Evolutionary conservation across 2,797 vertebrate species (phyloP).

Genomic region (Pogonophryne albipinna): DNA sequence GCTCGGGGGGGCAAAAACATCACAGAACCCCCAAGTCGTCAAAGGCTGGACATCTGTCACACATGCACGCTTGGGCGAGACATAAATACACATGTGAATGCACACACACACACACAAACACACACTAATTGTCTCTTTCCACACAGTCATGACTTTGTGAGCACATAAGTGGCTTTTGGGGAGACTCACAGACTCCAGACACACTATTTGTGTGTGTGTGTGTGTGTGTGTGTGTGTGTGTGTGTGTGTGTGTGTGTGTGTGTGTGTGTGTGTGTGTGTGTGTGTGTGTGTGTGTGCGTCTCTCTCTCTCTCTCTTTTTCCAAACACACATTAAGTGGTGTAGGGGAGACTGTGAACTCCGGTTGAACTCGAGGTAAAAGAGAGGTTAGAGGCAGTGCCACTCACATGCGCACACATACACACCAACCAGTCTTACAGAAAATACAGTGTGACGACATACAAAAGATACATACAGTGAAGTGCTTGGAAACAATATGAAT

Average conservation of each 20-base stretch:
- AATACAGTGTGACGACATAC: slow-evolving; percentile 1
- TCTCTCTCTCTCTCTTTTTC: slow-evolving; percentile 29
- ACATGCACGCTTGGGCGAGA: slow-evolving; percentile 22
- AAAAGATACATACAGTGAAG: background rate
- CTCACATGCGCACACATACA: slow-evolving; percentile 41
- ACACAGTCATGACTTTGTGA: slow-evolving; percentile 70
- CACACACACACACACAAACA: slow-evolving; percentile 27
- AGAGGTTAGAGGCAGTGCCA: slow-evolving; percentile 72
- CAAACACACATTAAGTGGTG: slow-evolving; percentile 63
- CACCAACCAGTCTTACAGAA: slow-evolving; percentile 8
- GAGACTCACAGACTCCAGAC: slow-evolving; percentile 61
- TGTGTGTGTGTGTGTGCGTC: background rate
- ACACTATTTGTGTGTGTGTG: background rate
- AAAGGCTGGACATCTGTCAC: slow-evolving; percentile 53
- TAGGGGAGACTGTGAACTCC: slow-evolving; percentile 77
- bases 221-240: background rate
- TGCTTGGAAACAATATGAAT: slow-evolving; percentile 17
- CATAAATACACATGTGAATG: slow-evolving; percentile 42
- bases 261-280: background rate
- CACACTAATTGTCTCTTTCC: slow-evolving; percentile 61
- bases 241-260: background rate
- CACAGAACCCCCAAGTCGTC: slow-evolving; percentile 47
- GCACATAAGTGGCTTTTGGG: slow-evolving; percentile 76
- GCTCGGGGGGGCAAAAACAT: slow-evolving; percentile 45
- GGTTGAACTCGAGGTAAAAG: slow-evolving; percentile 79